Base-by-base conservation (phyloP, 2,797 vertebrate species). In the Adrianichthys oophorus region DNA sequence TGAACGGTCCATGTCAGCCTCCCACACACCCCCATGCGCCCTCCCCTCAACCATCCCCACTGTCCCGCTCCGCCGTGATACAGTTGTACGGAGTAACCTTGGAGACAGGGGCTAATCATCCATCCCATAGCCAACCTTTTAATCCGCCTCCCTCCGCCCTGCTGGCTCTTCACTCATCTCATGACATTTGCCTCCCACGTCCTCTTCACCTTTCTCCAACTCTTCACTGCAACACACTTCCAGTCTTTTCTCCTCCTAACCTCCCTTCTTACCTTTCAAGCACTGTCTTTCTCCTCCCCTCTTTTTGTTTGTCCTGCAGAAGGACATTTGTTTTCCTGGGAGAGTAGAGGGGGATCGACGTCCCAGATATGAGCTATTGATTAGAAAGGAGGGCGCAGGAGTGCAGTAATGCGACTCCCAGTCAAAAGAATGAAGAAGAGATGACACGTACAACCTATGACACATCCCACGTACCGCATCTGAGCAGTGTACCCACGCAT, bases 291-390 rank as follows among this genome's bases (percentile, higher is more conserved):
- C 32, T 51, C 48, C 47, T 52, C 57, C 52, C 26, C 67, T 64
- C 44, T 65, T 68, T 83, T 78, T 86, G 88, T 90, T 90, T 89
- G 89, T 91, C 89, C 89, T 84, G 74, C 78, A 79, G 88, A 91
- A 92, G 89, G 90, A 91, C 87, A 59, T 88, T 89, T 90, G 87
- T 89, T 91, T 90, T 89, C 85, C 86, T 88, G 80, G 85, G 86
- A 86, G 85, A 77, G 78, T 74, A 67, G 66, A 78, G 74, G 78
- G 76, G 78, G 88, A 89, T 91, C 80, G 81, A 91, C 85, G 71
- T 78, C 52, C 19, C 48, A 90, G 83, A 90, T 89, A 91, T 88
- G 86, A 91, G 89, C 90, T 91, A 92, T 91, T 91, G 90, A 91
- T 91, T 85, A 78, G 85, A 79, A 76, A 83, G 84, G 79, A 72